phyloP scores from a whole-genome alignment of 2,888 invertebrate genomes.

The Caenorhabditis sp. region DNA sequence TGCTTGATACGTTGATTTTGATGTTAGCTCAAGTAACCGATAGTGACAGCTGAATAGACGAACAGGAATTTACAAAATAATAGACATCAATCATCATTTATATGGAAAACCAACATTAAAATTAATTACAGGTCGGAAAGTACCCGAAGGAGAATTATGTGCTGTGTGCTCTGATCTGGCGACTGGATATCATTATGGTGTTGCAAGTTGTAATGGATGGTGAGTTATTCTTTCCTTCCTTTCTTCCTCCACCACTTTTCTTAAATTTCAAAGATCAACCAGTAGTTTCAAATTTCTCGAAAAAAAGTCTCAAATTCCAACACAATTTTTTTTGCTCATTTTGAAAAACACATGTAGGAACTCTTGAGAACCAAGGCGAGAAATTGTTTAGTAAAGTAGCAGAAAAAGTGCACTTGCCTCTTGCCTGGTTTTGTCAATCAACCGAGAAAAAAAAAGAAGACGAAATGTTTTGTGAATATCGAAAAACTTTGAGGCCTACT shows the following conservation, averaged over 20 bases:
- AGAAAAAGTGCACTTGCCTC: background rate
- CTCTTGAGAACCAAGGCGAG: no score
- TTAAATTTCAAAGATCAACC: constrained; percentile 11
- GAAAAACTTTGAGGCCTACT: no score
- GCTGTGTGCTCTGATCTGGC: constrained; percentile 70
- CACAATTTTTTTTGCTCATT: background rate
- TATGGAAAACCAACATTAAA: background rate
- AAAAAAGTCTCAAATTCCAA: constrained; percentile 12
- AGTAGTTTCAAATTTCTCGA: constrained; percentile 16
- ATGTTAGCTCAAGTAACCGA: no score
- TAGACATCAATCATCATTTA: no score
- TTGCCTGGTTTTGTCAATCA: background rate
- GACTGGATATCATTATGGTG: constrained; percentile 67
- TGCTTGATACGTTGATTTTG: no score
- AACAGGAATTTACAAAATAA: no score
- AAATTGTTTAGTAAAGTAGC: no score
- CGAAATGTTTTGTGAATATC: no score
- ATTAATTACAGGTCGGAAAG: constrained; percentile 55
- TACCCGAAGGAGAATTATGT: constrained; percentile 66
- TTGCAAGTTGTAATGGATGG: constrained; percentile 70
- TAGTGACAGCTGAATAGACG: no score
- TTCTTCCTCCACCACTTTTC: no score
- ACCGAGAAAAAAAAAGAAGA: background rate
- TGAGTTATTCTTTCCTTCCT: constrained; percentile 29
- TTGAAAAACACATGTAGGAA: background rate